phyloP scores from a whole-genome alignment of 2,888 invertebrate species.

The Buathra laborator region DNA sequence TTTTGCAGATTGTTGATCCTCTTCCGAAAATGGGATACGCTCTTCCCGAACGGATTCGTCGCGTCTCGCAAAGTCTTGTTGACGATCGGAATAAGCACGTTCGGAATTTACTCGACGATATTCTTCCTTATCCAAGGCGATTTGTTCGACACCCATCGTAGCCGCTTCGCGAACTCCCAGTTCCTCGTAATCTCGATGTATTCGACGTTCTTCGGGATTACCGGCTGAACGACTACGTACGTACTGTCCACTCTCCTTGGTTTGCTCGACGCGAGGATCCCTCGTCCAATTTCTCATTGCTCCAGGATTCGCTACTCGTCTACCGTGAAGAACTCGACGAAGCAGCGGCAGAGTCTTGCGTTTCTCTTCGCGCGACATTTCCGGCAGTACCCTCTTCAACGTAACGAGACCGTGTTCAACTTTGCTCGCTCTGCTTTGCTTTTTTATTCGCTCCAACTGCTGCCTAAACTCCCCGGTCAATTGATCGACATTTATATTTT shows the following conservation, averaged over 20 bases:
- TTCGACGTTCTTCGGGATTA: constrained; percentile 26
- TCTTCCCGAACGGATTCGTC: constrained; percentile 15
- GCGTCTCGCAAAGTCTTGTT: constrained; percentile 13
- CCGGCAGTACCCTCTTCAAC: constrained; percentile 63
- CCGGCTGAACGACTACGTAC: constrained; percentile 8
- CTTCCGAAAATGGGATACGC: background rate
- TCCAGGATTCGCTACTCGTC: constrained; percentile 33
- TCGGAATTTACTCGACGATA: constrained; percentile 21
- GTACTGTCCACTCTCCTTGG: constrained; percentile 20
- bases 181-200: constrained; percentile 43
- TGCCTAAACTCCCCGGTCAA: constrained; percentile 66
- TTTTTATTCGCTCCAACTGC: constrained; percentile 66
- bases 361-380: constrained; percentile 66
- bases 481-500: constrained; percentile 69
- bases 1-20: background rate
- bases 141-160: background rate
- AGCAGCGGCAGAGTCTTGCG: constrained; percentile 60
- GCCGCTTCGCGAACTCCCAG: constrained; percentile 14
- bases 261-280: constrained; percentile 23
- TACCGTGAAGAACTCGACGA: constrained; percentile 53
- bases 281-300: constrained; percentile 45
- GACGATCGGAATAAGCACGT: constrained; percentile 11
- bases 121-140: constrained; percentile 6
- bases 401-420: constrained; percentile 67
- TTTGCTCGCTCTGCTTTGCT: constrained; percentile 65